Conservation (phyloP, 1,140 invertebrate genomes). For the Callitettix versicolor region DNA sequence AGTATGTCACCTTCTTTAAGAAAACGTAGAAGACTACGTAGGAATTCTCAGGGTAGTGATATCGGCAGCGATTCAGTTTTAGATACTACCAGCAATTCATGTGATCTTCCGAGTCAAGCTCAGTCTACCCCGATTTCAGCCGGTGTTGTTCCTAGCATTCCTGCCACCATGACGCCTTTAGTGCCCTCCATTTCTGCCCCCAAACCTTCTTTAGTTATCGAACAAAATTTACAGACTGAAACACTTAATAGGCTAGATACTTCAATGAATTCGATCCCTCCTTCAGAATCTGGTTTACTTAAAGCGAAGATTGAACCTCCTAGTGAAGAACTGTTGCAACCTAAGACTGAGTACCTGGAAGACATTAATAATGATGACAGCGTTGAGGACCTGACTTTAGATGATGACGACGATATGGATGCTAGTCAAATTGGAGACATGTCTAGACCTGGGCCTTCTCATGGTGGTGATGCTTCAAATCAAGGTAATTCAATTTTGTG, state of each 20-base stretch:
- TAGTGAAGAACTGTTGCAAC: slow-evolving; percentile 36
- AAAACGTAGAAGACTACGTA: slow-evolving; percentile 26
- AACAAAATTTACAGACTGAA: slow-evolving; percentile 14
- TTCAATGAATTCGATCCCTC: neutral
- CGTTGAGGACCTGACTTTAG: slow-evolving; percentile 70
- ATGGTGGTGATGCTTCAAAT: slow-evolving; percentile 38
- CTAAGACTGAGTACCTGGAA: slow-evolving; percentile 65
- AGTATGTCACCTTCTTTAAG: slow-evolving; percentile 27
- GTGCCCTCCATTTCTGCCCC: slow-evolving; percentile 20
- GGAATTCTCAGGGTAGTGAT: slow-evolving; percentile 27
- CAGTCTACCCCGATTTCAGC: slow-evolving; percentile 14
- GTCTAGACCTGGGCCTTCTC: slow-evolving; percentile 39
- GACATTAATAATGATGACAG: slow-evolving; percentile 56
- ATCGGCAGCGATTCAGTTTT: slow-evolving; percentile 16
- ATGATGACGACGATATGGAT: slow-evolving; percentile 62
- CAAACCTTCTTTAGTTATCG: neutral
- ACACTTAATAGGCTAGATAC: slow-evolving; percentile 1
- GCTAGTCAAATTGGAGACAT: slow-evolving; percentile 14
- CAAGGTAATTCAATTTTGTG: slow-evolving; percentile 42
- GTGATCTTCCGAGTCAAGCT: slow-evolving; percentile 26
- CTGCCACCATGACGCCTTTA: slow-evolving; percentile 20
- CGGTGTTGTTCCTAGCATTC: slow-evolving; percentile 26
- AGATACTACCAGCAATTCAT: slow-evolving; percentile 23
- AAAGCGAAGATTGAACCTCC: slow-evolving; percentile 26
- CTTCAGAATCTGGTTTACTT: slow-evolving; percentile 11